These are phyloP conservation scores for Drosophila setifemur DNA, from an alignment of 1,140 invertebrate genomes.

Conservation along the genomic window DNA sequence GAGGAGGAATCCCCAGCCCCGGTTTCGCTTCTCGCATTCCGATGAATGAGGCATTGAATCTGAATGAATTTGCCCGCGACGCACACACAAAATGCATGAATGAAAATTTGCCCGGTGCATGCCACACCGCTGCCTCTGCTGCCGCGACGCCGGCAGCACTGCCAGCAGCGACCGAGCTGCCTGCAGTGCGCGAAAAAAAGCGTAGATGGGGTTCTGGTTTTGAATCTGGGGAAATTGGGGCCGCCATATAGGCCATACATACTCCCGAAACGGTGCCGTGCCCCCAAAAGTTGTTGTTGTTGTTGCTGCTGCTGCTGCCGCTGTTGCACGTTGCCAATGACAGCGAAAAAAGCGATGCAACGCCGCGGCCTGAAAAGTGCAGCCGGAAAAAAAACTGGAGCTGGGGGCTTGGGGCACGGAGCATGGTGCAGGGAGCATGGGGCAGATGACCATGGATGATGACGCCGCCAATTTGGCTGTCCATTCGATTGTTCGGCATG, in stretches of 20 bases:
- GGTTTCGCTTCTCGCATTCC: constrained; percentile 16
- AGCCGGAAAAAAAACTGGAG: constrained; percentile 35
- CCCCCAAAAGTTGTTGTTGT: constrained; percentile 37
- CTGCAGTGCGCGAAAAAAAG: constrained; percentile 21
- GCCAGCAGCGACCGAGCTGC: constrained; percentile 11
- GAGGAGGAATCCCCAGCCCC: too few species aligned
- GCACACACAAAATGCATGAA: constrained; percentile 66
- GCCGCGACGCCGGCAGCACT: constrained; percentile 2
- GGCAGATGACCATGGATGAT: constrained; percentile 52
- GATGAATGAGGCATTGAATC: constrained; percentile 65
- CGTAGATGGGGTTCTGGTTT: not conserved
- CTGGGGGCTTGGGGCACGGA: too few species aligned
- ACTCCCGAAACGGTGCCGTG: constrained; percentile 37
- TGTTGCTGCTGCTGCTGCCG: constrained; percentile 10
- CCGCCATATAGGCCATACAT: constrained; percentile 50
- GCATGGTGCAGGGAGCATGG: too few species aligned
- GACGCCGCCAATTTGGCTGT: constrained; percentile 67
- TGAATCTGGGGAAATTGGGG: constrained; percentile 15
- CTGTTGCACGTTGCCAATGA: constrained; percentile 52
- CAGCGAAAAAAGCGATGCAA: constrained; percentile 33
- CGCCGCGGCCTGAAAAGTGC: constrained; percentile 38
- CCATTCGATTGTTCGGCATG: constrained; percentile 73
- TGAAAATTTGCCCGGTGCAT: constrained; percentile 63
- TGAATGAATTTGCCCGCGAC: constrained; percentile 66
- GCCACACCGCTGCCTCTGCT: constrained; percentile 13